Percentiles rank a stretch among this genome's conserved stretches.
Conservation (phyloP, 2,797 vertebrate species). For the Amblyraja radiata region DNA sequence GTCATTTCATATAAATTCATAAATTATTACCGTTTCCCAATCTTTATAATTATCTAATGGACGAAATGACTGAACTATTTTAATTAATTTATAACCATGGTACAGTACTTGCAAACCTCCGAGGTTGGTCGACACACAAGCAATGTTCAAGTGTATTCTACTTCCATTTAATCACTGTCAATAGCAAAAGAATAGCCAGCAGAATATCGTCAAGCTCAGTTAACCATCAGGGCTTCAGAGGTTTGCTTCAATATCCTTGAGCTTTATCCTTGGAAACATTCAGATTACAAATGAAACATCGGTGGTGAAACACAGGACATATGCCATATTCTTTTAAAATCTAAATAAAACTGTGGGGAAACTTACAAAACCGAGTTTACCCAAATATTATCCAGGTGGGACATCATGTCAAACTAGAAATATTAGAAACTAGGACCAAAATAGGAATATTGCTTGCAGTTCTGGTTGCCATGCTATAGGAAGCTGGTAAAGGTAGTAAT, state of each 20-base stretch:
- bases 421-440: too few species aligned
- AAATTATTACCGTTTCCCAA: background rate
- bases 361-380: background rate
- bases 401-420: too few species aligned
- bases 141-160: background rate
- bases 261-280: background rate
- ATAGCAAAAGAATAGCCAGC: background rate
- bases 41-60: background rate
- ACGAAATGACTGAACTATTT: background rate
- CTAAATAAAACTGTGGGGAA: background rate
- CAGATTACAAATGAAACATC: background rate
- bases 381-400: too few species aligned
- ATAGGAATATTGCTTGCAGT: too few species aligned
- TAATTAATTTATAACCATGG: background rate
- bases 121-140: background rate
- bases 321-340: background rate
- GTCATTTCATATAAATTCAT: background rate
- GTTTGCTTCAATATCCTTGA: slow-evolving; percentile 9
- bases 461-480: too few species aligned
- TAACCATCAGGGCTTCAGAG: slow-evolving; percentile 11
- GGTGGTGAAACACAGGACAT: background rate
- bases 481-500: too few species aligned
- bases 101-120: background rate
- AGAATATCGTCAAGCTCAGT: slow-evolving; percentile 16
- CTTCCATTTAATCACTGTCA: slow-evolving; percentile 9